Evolutionary conservation across 1,140 invertebrate species (phyloP), one percentile per base, ranked within the genome.

Genomic region (Tigriopus japonicus): DNA sequence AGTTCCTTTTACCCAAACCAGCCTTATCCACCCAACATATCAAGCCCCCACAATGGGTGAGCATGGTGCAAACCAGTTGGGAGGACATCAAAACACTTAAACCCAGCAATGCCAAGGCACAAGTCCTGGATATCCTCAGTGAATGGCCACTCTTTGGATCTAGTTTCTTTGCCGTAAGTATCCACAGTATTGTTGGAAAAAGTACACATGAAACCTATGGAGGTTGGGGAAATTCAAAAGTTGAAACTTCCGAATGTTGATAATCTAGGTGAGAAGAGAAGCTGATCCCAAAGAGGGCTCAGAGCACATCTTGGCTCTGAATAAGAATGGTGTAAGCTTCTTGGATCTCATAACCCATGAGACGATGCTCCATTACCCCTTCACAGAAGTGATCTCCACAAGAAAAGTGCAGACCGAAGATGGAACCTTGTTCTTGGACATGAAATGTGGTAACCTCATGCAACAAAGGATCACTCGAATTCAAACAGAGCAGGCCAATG

Each of bases 81-180:
- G 78, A 72, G 24, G 77, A 78, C 61, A 73, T 81, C 42, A 72
- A 74, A 51, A 69, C 74, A 12, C 71, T 76, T 40, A 73, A 73
- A 15, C 72, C 77, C 12, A 73, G 73, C 9, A 73, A 76, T 55
- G 79, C 79, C 58, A 83, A 82, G 70, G 76, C 77, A 55, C 76
- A 77, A 69, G 81, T 82, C 65, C 69, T 84, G 51, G 78, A 80
- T 13, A 66, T 95, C 60, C 74, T 98, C 10, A 87, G 86, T 64
- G 84, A 85, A 66, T 98, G 93, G 93, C 83, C 86, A 42, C 75
- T 98, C 41, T 98, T 98, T 75, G 94, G 94, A 56, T 94, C 91
- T 52, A 93, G 89, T 69, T 98, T 98, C 80, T 98, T 97, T 75
- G 87, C 88, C 1, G 86, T 96, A 21, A 92, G 56, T 55, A 19